Evolutionary conservation across 2,888 invertebrate genomes (phyloP).

Genomic region (Rhaphigaster nebulosa): DNA sequence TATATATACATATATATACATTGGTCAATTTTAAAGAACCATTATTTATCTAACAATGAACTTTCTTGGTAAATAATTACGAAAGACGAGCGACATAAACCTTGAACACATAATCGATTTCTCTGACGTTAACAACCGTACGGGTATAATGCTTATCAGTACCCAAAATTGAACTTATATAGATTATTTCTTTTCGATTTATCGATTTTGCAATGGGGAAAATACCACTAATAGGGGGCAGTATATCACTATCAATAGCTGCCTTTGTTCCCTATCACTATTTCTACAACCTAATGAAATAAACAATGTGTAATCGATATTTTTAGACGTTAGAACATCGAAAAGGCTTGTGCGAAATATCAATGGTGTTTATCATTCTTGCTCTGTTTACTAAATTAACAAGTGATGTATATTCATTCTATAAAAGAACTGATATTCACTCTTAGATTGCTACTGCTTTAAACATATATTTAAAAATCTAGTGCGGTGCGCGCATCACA

Average conservation of each 20-base stretch:
- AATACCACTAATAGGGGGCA: neutral
- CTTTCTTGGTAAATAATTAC: no score
- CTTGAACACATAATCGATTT: no score
- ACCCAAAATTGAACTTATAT: neutral
- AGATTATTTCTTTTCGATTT: neutral
- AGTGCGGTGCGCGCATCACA: no score
- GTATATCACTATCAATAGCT: neutral
- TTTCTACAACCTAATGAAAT: slow-evolving; percentile 6
- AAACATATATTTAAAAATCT: no score
- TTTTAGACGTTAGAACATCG: neutral
- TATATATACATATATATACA: no score
- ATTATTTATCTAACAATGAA: no score
- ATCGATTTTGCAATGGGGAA: neutral
- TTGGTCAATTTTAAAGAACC: neutral
- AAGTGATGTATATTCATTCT: neutral
- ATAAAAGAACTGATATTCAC: neutral
- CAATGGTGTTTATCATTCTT: neutral
- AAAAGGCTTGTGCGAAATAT: slow-evolving; percentile 34
- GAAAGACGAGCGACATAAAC: no score
- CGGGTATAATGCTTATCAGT: neutral
- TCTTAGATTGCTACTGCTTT: neutral
- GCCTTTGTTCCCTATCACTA: slow-evolving; percentile 2
- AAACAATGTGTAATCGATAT: slow-evolving; percentile 14
- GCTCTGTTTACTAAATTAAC: slow-evolving; percentile 19
- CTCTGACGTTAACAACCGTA: no score